Evolutionary conservation across 2,113 vertebrate species (phyloP).

Genomic region (Verasper variegatus): DNA sequence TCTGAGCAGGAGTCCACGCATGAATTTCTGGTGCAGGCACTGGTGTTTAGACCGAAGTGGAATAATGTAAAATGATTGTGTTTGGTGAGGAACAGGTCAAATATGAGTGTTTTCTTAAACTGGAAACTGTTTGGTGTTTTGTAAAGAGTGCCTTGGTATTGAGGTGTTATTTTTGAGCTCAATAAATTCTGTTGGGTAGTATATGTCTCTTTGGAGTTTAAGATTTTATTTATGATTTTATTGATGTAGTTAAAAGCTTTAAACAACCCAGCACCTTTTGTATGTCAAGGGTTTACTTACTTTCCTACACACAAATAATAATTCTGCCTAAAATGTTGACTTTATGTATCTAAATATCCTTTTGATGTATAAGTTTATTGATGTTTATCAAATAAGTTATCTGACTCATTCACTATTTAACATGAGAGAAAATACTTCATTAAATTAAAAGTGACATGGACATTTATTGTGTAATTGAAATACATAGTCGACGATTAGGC

Average conservation of each 20-base stretch:
- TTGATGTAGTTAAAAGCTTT: neutral
- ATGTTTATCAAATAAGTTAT: too few species aligned
- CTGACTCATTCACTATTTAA: too few species aligned
- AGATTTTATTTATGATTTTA: neutral
- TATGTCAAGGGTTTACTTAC: too few species aligned
- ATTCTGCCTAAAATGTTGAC: too few species aligned
- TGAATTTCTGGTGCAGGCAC: conserved; percentile 72
- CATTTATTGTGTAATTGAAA: too few species aligned
- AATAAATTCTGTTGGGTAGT: conserved; percentile 56
- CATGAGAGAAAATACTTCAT: too few species aligned
- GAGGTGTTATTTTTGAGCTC: conserved; percentile 44
- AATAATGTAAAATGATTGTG: conserved; percentile 11
- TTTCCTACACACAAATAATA: too few species aligned
- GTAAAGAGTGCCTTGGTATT: conserved; percentile 13
- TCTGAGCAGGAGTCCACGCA: conserved; percentile 15
- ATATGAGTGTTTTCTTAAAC: conserved; percentile 16
- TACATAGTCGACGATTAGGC: too few species aligned
- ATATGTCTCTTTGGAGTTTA: neutral
- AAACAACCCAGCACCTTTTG: neutral
- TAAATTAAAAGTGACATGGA: too few species aligned
- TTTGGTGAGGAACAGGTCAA: conserved; percentile 14
- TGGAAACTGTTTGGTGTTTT: conserved; percentile 11
- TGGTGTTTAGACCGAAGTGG: conserved; percentile 53
- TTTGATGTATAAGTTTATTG: too few species aligned
- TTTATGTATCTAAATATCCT: too few species aligned